Percentiles rank a stretch among this genome's conserved stretches.
Conservation (phyloP, 1,140 invertebrate species). For the Magallana ariakensis region DNA sequence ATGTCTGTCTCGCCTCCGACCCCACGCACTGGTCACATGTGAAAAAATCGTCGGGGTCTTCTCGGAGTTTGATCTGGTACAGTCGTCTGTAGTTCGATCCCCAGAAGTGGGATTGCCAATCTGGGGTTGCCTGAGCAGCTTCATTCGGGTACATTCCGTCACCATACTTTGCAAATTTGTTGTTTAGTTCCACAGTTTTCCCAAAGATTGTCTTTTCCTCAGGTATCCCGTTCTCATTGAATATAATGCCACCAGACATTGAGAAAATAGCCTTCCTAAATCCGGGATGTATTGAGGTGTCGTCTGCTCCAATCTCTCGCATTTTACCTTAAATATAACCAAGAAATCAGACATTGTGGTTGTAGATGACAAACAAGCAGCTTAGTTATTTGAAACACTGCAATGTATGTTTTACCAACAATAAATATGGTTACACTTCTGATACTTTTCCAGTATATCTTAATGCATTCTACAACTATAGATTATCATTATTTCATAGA, state of each 20-base stretch:
- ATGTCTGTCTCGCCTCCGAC: constrained; percentile 22
- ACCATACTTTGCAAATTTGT: constrained; percentile 49
- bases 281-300: constrained; percentile 50
- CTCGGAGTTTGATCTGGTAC: constrained; percentile 52
- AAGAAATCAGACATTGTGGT: no score
- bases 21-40: constrained; percentile 58
- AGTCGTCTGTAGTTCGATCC: constrained; percentile 58
- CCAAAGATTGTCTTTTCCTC: neutral
- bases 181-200: constrained; percentile 36
- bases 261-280: constrained; percentile 48
- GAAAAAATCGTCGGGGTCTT: constrained; percentile 59
- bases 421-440: no score
- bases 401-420: no score
- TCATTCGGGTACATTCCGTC: constrained; percentile 61
- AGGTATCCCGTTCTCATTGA: neutral
- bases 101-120: constrained; percentile 63
- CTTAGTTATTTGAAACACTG: no score
- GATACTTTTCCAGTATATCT: no score
- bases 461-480: no score
- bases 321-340: constrained; percentile 45
- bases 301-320: neutral
- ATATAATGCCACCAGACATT: neutral
- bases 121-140: constrained; percentile 43
- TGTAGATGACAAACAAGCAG: no score
- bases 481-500: no score